phyloP scores from a whole-genome alignment of 2,113 vertebrate genomes.

The Mungos mungo region DNA sequence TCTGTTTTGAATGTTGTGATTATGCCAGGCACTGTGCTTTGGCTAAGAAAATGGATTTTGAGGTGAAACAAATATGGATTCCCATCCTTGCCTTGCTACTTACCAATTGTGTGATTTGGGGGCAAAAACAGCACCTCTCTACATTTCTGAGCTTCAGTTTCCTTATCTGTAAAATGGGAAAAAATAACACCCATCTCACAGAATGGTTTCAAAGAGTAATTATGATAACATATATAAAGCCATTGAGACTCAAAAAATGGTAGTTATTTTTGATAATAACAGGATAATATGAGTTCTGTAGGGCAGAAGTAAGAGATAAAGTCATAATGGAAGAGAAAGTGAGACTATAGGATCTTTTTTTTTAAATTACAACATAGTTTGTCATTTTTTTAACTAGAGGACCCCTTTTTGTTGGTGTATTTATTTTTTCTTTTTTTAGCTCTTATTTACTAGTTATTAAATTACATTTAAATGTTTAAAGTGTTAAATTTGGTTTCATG shows the following conservation, averaged over 20 bases:
- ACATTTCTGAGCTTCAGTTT: background rate
- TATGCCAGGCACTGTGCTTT: background rate
- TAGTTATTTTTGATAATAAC: background rate
- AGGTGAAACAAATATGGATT: background rate
- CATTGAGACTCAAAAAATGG: background rate
- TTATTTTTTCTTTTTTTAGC: background rate
- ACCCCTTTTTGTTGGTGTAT: background rate
- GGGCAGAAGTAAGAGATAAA: background rate
- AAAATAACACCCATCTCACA: background rate
- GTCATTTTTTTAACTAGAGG: background rate
- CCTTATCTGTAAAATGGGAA: background rate
- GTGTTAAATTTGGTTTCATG: background rate
- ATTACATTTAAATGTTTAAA: slow-evolving; percentile 5
- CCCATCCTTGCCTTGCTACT: background rate
- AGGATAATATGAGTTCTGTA: background rate
- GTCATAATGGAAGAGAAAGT: background rate
- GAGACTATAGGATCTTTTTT: background rate
- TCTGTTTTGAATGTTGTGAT: background rate
- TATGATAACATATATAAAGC: background rate
- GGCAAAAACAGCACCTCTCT: background rate
- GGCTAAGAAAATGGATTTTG: background rate
- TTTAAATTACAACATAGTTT: background rate
- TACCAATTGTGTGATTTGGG: background rate
- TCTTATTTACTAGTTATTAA: background rate
- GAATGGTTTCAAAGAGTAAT: background rate